These are phyloP conservation scores for Latrodectus hesperus DNA, from an alignment of 2,888 invertebrate genomes.

Conservation along the genomic window DNA sequence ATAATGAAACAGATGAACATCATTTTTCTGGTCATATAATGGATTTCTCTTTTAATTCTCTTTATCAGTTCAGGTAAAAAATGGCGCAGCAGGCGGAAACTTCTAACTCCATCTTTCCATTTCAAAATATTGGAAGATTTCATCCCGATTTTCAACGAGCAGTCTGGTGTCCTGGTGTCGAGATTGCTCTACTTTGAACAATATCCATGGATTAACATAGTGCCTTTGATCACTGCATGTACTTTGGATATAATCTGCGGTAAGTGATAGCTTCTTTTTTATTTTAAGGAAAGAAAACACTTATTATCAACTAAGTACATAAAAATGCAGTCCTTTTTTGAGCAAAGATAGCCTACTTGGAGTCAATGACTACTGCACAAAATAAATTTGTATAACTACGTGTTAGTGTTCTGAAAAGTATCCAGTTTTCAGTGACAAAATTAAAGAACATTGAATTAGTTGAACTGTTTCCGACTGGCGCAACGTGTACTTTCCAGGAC, in stretches of 20 bases:
- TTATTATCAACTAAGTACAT: too few species aligned
- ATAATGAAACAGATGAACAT: too few species aligned
- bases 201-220: constrained; percentile 74
- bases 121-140: constrained; percentile 85
- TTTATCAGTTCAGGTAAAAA: constrained; percentile 77
- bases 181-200: constrained; percentile 75
- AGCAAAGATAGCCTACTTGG: too few species aligned
- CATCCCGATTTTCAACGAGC: constrained; percentile 82
- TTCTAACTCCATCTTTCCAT: constrained; percentile 86
- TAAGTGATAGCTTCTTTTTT: constrained; percentile 17
- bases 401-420: too few species aligned
- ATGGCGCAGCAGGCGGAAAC: constrained; percentile 83
- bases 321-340: too few species aligned
- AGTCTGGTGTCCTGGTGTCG: constrained; percentile 79
- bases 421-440: too few species aligned
- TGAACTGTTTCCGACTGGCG: too few species aligned
- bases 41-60: neutral
- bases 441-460: too few species aligned
- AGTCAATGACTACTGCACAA: too few species aligned
- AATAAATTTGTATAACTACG: too few species aligned
- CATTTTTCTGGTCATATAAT: neutral
- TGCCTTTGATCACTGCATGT: constrained; percentile 76
- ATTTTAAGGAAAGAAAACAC: too few species aligned
- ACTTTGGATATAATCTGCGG: constrained; percentile 78
- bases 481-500: too few species aligned